Evolutionary conservation across 1,140 invertebrate species (phyloP), one percentile per base, ranked within the genome.

Genomic region (Pygmarrhopalites habei): DNA sequence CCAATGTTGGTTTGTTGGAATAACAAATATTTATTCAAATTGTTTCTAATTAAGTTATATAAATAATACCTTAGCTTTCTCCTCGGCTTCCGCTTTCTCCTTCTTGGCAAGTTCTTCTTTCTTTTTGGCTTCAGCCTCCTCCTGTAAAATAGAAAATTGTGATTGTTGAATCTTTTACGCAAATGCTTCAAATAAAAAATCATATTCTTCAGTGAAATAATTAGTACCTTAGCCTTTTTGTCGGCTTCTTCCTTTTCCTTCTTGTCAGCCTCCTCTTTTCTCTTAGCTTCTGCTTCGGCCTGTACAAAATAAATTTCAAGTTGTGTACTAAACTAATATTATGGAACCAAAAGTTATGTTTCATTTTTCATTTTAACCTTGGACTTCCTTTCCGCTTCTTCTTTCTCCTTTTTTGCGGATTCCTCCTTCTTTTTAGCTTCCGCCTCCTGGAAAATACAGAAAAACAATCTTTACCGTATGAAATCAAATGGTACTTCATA

Each of bases 331-430:
- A n/a, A n/a, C n/a, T n/a, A n/a, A n/a, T n/a, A n/a, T n/a, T n/a
- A n/a, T n/a, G n/a, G n/a, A n/a, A n/a, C n/a, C n/a, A n/a, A n/a
- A n/a, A n/a, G n/a, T n/a, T n/a, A n/a, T n/a, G n/a, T n/a, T n/a
- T n/a, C n/a, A n/a, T n/a, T n/a, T n/a, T n/a, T n/a, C n/a, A n/a
- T n/a, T n/a, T n/a, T n/a, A n/a, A 53, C 53, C 60, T 65, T 59
- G 56, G 60, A 53, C 62, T 72, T 62, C 30, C 63, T 47, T n/a
- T 64, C 65, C n/a, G 44, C 58, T 25, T 39, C 0, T 69, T 73
- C 63, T 47, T 66, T 68, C 56, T 72, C 56, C 41, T 41, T 55
- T 67, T 62, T 56, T 66, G 62, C 49, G 49, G 58, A 29, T 64
- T 62, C 59, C 64, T 39, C 55, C 70, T 57, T 49, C 46, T 19